Evolutionary conservation across 2,797 vertebrate species (phyloP).

Genomic region (Merluccius polli): DNA sequence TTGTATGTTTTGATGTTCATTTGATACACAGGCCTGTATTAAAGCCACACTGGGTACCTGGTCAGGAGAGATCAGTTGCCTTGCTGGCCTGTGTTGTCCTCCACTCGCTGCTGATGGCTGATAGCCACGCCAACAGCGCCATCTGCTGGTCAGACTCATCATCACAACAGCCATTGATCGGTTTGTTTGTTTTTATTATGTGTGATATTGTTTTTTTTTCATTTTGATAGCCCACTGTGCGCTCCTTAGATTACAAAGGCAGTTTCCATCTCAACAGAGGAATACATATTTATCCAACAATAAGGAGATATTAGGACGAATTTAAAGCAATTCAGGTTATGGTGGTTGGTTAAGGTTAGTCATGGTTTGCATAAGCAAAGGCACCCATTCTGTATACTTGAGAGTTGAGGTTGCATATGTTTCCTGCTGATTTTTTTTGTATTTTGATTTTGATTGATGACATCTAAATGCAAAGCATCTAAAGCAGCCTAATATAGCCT

Average conservation of each 20-base stretch:
- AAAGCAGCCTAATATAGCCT: too few species aligned
- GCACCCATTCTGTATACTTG: too few species aligned
- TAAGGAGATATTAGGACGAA: background rate
- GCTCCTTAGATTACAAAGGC: background rate
- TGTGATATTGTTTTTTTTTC: background rate
- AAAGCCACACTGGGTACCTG: background rate
- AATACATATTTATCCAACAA: background rate
- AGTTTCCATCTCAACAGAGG: background rate
- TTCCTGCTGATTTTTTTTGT: background rate
- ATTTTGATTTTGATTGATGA: too few species aligned
- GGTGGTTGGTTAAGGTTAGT: too few species aligned
- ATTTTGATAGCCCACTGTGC: background rate
- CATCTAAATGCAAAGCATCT: too few species aligned
- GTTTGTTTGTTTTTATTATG: background rate
- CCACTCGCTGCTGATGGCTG: background rate
- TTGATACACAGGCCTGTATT: too few species aligned
- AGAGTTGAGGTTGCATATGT: background rate
- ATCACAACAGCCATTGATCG: background rate
- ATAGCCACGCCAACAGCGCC: background rate
- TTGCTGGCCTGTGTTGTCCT: background rate
- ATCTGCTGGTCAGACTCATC: constrained; percentile 1
- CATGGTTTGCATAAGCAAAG: too few species aligned
- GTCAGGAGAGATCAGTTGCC: background rate
- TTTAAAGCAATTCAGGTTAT: too few species aligned
- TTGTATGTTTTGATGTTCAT: too few species aligned